Base-by-base conservation (phyloP, 2,797 vertebrate genomes). In the Amblyopsis hoosieri region DNA sequence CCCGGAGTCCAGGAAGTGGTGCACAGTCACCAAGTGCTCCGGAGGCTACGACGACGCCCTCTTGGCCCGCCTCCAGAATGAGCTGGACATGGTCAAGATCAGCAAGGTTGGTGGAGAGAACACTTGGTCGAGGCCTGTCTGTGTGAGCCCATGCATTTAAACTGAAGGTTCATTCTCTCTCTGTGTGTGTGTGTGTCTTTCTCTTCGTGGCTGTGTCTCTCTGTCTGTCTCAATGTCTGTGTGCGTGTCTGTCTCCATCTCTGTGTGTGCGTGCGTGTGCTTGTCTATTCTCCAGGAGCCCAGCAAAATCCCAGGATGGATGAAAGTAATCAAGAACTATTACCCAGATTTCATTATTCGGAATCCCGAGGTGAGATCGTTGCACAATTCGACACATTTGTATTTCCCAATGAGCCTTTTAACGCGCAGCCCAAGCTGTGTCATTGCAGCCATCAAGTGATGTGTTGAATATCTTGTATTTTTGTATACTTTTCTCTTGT, bases 291-390 rank as follows among this genome's bases (percentile, higher is more conserved):
- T 73, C 48, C n/a, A 99, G 98, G 97, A 99, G 37, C 95, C 97
- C 0, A 93, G 92, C 80, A 99, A 98, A 91, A 96, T 99, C 80
- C 98, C 98, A 19, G 72, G 75, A 71, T 99, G 97, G 98, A 75
- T 99, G 72, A 99, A 97, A 84, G 94, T 99, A 58, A 94, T 98
- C 81, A 99, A 99, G 90, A 99, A 95, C 91, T 99, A 99, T 87
- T 98, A 96, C 61, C 98, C 98, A 15, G 98, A 99, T 86, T 99
- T 99, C 88, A 90, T 99, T 19, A 96, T 96, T 66, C 93, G 94
- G 1, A 91, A 98, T 72, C 98, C 98, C 74, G 92, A 99, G 95
- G 98, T 98, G 90, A 90, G 83, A 62, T 66, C 5, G 12, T 23
- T 9, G 47, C 48, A 47, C 56, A 13, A 13, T 11, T 60, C 29